These are phyloP conservation scores for Sinocyclocheilus maitianheensis DNA, from an alignment of 2,113 vertebrate genomes.

Conservation along the genomic window DNA sequence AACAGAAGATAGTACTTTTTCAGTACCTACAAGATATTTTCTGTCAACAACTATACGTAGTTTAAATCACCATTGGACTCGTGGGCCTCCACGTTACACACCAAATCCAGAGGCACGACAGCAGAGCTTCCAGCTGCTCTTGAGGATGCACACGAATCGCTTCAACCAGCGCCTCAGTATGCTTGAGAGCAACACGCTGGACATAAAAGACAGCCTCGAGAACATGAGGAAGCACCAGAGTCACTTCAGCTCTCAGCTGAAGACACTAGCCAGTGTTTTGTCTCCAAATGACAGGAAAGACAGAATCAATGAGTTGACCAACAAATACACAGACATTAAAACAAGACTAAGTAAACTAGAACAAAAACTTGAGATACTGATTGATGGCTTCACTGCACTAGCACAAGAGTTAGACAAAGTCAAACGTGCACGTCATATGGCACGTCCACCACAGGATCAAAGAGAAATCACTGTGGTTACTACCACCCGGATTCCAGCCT, in stretches of 20 bases:
- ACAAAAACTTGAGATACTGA: constrained; percentile 72
- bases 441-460: constrained; percentile 54
- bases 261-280: constrained; percentile 55
- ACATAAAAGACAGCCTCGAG: constrained; percentile 69
- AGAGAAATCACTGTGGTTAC: constrained; percentile 34
- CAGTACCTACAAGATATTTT: constrained; percentile 36
- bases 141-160: constrained; percentile 67
- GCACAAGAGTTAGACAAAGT: constrained; percentile 75
- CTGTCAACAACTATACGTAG: constrained; percentile 50
- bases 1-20: background rate
- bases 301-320: constrained; percentile 60
- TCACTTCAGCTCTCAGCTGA: constrained; percentile 63
- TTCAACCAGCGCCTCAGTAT: constrained; percentile 72
- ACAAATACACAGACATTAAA: constrained; percentile 67
- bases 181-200: constrained; percentile 72
- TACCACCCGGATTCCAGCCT: constrained; percentile 28
- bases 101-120: constrained; percentile 58
- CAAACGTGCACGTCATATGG: constrained; percentile 61
- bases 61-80: constrained; percentile 38
- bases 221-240: constrained; percentile 63
- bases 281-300: constrained; percentile 53
- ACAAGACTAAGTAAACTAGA: constrained; percentile 67
- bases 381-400: constrained; percentile 74
- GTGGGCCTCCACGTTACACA: constrained; percentile 62
- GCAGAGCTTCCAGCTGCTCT: constrained; percentile 66